Evolutionary conservation across 2,113 vertebrate species (phyloP), one percentile per base, ranked within the genome.

Genomic region (Pongo pygmaeus): DNA sequence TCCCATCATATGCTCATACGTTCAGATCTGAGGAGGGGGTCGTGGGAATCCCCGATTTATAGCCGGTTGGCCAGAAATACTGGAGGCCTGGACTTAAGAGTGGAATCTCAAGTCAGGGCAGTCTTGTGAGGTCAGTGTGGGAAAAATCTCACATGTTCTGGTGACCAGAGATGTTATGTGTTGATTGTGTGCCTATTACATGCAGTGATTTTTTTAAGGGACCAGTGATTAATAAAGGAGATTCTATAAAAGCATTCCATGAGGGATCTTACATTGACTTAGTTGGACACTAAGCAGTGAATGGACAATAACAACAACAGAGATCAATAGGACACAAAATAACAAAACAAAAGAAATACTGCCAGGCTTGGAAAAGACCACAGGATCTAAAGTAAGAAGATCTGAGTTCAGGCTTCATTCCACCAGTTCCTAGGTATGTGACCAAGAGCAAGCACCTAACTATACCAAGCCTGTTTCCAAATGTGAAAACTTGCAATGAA

Each of bases 401-500:
- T 40, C 2, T 3, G 8, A 0, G 0, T 2, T 6, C 46, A 30
- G 52, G 3, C 13, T 52, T 35, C 22, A 6, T 93, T 43, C 69
- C 69, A 27, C 69, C 25, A 12, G 0, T 35, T 77, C 43, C 52
- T 40, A 25, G 8, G 38, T 16, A 23, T 75, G 6, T 40, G 70
- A 48, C 30, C 55, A 77, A 35, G n/a, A 55, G 11, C 17, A 8
- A 14, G 17, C 40, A 2, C 10, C 25, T 4, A 35, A 64, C 25
- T 38, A 43, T 72, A 3, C 9, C 17, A 40, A 46, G 3, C 4
- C 22, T 32, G 40, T 86, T 55, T 55, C 79, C 43, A 81, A 46
- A 57, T 50, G 43, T 81, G 72, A 50, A 89, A 43, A 64, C 32
- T 67, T 52, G 1, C 11, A 52, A 61, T 46, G 11, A 38, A 84